Evolutionary conservation across 2,113 vertebrate genomes (phyloP), one percentile per base, ranked within the genome.

Genomic region (Aramus guarauna): DNA sequence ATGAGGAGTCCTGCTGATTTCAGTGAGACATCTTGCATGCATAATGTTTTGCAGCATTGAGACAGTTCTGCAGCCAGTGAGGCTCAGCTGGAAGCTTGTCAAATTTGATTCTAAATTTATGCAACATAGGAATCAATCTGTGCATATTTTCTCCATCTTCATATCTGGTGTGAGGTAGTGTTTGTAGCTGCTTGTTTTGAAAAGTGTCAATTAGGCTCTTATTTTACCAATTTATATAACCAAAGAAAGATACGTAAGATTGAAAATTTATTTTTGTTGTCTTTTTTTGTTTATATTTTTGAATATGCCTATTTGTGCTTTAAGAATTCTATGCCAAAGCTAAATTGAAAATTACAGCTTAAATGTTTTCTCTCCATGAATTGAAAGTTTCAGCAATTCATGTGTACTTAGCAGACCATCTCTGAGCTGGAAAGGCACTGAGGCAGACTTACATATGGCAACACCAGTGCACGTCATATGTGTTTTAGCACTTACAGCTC

Each of bases 21-120:
- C 72, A 68, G 56, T 36, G 62, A 75, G 53, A 59, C 11, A 9
- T 64, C 80, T 62, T 74, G 30, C 56, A 74, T 69, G 11, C 43
- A 56, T 66, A 37, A 85, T 27, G 11, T 30, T 86, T 62, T 85
- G 34, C 62, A 77, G 23, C 2, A 6, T 5, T 85, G 36, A 80
- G 24, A 55, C 12, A 41, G 8, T 27, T 80, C 39, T 92, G 55
- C 5, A 5, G 58, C 47, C 52, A 63, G n/a, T 21, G 37, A 83
- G 21, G 26, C 85, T 93, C 72, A 95, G 55, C 71, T 94, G 90
- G 85, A 88, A 93, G 26, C 47, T 90, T 94, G 41, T 88, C 47
- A 81, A 45, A 76, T 24, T 62, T 18, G 11, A 6, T 66, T 96
- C 79, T 80, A 80, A 90, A 84, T 88, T 81, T 71, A n/a, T 67